Conservation (phyloP, 2,113 vertebrate species). For the Pavo muticus region DNA sequence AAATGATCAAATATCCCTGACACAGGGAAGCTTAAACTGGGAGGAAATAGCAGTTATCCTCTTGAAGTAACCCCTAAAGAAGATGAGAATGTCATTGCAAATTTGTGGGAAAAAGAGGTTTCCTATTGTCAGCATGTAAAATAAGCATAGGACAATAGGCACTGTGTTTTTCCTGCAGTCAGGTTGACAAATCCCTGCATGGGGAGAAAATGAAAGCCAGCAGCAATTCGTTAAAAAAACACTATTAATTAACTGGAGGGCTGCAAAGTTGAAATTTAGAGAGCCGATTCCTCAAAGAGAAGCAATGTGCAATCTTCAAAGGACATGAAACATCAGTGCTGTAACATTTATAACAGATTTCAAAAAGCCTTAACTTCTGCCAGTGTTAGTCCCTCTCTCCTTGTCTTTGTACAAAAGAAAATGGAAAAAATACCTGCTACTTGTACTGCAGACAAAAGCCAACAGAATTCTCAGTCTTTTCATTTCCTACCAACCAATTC, state of each 20-base stretch:
- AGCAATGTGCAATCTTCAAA: not conserved
- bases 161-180: not conserved
- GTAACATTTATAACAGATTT: not conserved
- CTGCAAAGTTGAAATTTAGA: not conserved
- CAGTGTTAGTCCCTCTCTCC: not conserved
- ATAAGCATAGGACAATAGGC: not conserved
- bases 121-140: not conserved
- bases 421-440: not conserved
- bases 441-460: not conserved
- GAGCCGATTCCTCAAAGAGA: not conserved
- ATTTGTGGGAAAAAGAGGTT: not conserved
- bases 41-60: slow-evolving; percentile 3
- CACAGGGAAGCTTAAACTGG: not conserved
- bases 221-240: not conserved
- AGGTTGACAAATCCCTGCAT: not conserved
- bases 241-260: not conserved
- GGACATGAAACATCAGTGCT: not conserved
- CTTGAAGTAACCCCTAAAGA: not conserved
- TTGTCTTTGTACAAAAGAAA: not conserved
- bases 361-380: not conserved
- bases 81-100: not conserved
- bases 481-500: not conserved
- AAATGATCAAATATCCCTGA: not conserved
- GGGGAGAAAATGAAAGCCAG: slow-evolving; percentile 5
- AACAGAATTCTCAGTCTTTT: not conserved